Evolutionary conservation across 2,797 vertebrate genomes (phyloP).

Genomic region (Meriones psammophilus): DNA sequence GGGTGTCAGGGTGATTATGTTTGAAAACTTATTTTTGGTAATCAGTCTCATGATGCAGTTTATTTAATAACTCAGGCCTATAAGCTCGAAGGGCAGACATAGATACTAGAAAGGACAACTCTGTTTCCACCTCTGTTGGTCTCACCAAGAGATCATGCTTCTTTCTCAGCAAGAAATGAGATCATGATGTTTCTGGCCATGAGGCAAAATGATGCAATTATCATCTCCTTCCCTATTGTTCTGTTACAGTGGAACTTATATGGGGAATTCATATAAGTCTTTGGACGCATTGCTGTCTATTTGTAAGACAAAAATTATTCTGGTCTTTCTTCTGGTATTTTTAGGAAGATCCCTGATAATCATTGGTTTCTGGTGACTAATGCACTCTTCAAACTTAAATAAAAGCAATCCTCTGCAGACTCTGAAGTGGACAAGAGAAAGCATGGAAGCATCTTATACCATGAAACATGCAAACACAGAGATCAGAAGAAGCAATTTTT

Average conservation of each 20-base stretch:
- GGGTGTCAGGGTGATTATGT: neutral
- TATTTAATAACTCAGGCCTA: neutral
- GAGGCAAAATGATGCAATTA: neutral
- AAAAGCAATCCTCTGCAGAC: neutral
- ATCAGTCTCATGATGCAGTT: neutral
- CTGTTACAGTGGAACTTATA: neutral
- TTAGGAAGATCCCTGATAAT: neutral
- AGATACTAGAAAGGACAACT: neutral
- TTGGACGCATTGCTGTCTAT: neutral
- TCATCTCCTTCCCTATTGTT: neutral
- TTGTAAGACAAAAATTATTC: neutral
- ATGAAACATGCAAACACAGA: neutral
- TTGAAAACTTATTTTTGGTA: neutral
- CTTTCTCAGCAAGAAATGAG: neutral
- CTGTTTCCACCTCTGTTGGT: neutral
- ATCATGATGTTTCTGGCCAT: neutral
- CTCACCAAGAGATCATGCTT: neutral
- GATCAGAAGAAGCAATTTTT: neutral
- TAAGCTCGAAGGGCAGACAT: neutral
- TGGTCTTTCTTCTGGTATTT: slow-evolving; percentile 37
- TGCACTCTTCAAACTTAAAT: neutral
- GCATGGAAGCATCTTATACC: neutral
- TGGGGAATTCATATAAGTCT: neutral
- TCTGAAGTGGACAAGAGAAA: neutral
- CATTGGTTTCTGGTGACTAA: neutral